A percentile compares a stretch with the other conserved stretches of the same genome.
Conservation (phyloP, 2,797 vertebrate genomes). For the Lacerta bilineata region DNA sequence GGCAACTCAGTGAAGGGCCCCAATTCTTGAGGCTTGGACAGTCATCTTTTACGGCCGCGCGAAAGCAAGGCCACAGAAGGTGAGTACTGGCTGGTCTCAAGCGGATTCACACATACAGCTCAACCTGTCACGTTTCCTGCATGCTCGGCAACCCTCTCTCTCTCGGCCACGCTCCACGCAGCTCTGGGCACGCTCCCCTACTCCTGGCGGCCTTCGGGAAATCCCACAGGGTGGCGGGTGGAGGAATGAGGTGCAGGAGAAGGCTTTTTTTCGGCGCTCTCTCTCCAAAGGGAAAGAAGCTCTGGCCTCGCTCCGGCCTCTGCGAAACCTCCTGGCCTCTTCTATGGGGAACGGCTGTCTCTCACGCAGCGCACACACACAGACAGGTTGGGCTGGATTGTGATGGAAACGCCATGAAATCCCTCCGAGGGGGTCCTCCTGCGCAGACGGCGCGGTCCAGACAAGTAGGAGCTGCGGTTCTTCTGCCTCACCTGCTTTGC, state of each 20-base stretch:
- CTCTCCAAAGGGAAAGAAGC: background rate
- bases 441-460: slow-evolving; percentile 61
- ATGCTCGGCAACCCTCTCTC: slow-evolving; percentile 31
- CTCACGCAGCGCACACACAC: no score
- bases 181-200: no score
- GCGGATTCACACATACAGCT: slow-evolving; percentile 83
- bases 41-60: slow-evolving; percentile 78
- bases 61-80: slow-evolving; percentile 83
- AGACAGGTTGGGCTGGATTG: slow-evolving; percentile 84
- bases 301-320: no score
- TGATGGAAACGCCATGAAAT: slow-evolving; percentile 71
- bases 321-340: no score
- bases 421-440: slow-evolving; percentile 52
- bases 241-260: background rate
- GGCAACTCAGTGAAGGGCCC: slow-evolving; percentile 84
- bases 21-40: slow-evolving; percentile 82
- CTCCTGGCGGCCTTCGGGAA: no score
- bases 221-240: rapidly evolving
- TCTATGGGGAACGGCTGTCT: background rate
- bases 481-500: no score
- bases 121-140: slow-evolving; percentile 80
- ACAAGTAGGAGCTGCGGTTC: slow-evolving; percentile 37
- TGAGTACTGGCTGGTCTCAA: slow-evolving; percentile 89
- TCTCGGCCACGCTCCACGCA: background rate
- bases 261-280: background rate